These are phyloP conservation scores for Cervus canadensis DNA, from an alignment of 2,113 vertebrate species.

Conservation along the genomic window DNA sequence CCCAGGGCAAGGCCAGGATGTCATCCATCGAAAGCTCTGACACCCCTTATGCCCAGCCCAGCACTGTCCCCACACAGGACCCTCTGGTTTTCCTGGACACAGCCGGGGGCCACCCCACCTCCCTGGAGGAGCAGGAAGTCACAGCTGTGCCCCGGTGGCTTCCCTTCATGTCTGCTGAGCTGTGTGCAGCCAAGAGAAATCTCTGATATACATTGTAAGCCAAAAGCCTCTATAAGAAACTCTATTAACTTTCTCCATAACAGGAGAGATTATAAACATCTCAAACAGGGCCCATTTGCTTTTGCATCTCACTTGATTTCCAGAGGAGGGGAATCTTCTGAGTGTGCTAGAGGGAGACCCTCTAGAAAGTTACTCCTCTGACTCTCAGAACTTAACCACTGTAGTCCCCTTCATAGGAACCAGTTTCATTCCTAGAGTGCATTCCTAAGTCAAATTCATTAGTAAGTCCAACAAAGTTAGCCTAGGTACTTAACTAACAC, in stretches of 20 bases:
- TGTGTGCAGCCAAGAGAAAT: not conserved
- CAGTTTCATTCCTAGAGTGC: not conserved
- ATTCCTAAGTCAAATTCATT: not conserved
- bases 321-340: not conserved
- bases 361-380: too few relatives aligned
- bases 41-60: not conserved
- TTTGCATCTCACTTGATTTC: not conserved
- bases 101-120: rapidly evolving
- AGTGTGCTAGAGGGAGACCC: not conserved
- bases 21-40: rapidly evolving
- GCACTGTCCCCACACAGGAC: rapidly evolving
- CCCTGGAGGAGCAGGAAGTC: not conserved
- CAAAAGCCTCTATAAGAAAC: not conserved
- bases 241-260: not conserved
- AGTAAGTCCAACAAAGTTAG: not conserved
- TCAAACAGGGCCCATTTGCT: not conserved
- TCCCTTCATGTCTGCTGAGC: not conserved
- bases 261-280: not conserved
- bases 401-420: not conserved
- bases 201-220: not conserved
- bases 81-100: not conserved
- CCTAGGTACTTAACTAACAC: not conserved
- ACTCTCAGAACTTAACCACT: not conserved
- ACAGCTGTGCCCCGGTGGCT: not conserved
- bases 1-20: not conserved